Evolutionary conservation across 2,113 vertebrate genomes (phyloP).

Genomic region (Apus apus): DNA sequence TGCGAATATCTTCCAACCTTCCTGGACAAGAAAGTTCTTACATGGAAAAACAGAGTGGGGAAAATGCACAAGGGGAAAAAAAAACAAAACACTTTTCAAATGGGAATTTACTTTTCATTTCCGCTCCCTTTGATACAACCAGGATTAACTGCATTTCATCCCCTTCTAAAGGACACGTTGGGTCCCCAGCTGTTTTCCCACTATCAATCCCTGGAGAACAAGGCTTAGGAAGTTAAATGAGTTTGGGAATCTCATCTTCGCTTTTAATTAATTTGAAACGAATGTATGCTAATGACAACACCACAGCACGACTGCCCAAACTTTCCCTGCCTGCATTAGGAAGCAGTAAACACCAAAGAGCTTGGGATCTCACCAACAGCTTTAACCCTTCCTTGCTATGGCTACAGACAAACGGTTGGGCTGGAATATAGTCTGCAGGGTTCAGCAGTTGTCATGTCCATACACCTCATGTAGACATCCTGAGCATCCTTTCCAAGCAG

Average conservation of each 20-base stretch:
- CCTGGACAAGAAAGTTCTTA: not conserved
- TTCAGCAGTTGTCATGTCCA: not conserved
- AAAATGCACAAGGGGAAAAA: not conserved
- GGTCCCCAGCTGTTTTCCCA: conserved; percentile 7
- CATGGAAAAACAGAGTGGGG: not conserved
- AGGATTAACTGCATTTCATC: conserved; percentile 42
- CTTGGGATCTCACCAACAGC: not conserved
- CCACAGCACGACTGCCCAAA: conserved; percentile 26
- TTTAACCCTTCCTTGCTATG: not conserved
- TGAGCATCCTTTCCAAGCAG: not conserved
- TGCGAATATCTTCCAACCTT: conserved; percentile 23
- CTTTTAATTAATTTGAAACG: conserved; percentile 48
- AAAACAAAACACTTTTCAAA: not conserved
- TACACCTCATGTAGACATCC: not conserved
- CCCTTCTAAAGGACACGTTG: conserved; percentile 14
- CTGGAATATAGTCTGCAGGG: not conserved
- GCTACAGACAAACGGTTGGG: not conserved
- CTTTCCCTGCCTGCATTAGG: not conserved
- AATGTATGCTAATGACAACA: conserved; percentile 14
- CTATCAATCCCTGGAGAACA: conserved; percentile 13
- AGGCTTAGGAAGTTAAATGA: conserved; percentile 53
- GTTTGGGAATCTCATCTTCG: conserved; percentile 3
- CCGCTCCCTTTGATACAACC: conserved; percentile 20
- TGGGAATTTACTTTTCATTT: conserved; percentile 36
- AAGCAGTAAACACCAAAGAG: not conserved